phyloP scores from a whole-genome alignment of 2,797 vertebrate species.

The Paratrypauchen microcephalus region DNA sequence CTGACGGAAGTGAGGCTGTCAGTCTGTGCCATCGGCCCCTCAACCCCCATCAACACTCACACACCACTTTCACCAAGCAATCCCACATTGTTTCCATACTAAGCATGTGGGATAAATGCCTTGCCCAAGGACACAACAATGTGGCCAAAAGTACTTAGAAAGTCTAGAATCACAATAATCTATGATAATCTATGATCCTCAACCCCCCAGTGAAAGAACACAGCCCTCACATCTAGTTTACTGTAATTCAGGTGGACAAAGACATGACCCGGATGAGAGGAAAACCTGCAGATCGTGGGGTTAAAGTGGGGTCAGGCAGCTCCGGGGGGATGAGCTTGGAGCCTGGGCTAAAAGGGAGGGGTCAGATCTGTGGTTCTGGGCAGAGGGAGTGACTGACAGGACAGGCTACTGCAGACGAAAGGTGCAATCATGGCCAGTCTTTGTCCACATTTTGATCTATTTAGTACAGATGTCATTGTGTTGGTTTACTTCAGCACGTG shows the following conservation, averaged over 20 bases:
- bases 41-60: no score
- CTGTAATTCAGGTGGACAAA: conserved; percentile 40
- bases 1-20: no score
- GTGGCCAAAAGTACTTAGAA: not conserved
- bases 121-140: no score
- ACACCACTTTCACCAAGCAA: no score
- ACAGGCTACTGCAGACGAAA: conserved; percentile 22
- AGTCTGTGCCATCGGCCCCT: no score
- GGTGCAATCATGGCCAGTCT: conserved; percentile 9
- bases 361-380: not conserved
- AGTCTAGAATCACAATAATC: not conserved
- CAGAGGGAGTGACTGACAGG: conserved; percentile 37
- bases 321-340: conserved; percentile 18
- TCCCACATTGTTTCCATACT: no score
- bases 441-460: conserved; percentile 10
- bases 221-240: conserved; percentile 9
- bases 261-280: conserved; percentile 3
- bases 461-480: not conserved
- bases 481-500: conserved; percentile 9
- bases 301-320: conserved; percentile 59
- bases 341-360: not conserved
- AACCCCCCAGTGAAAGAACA: conserved; percentile 38
- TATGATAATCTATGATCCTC: not conserved
- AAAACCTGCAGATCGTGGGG: conserved; percentile 35
- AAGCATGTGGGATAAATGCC: no score